Conservation (phyloP, 23 tunicate genomes). For the Trididemnum nubilum region DNA sequence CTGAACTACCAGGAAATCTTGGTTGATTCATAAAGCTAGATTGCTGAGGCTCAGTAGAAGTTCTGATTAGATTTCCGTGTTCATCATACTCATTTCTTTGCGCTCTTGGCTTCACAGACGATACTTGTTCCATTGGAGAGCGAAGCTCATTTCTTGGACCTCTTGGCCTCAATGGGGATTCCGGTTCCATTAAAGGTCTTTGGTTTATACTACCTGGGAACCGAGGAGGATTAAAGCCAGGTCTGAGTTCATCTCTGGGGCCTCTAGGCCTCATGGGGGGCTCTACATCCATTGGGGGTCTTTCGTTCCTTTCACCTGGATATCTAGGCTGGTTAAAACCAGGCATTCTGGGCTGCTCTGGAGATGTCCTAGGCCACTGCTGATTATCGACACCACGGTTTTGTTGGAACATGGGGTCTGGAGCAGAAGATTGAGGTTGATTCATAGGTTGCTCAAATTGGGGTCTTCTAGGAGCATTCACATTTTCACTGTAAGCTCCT, state of each 20-base stretch:
- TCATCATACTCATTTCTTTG: conserved; percentile 12
- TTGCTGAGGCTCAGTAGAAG: not conserved
- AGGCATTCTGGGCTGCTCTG: not conserved
- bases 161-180: no score
- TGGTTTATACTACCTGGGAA: not conserved
- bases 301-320: not conserved
- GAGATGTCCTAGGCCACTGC: not conserved
- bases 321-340: not conserved
- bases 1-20: not conserved
- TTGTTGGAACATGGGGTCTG: no score
- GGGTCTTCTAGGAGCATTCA: no score
- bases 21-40: no score
- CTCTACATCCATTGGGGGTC: not conserved
- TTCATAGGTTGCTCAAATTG: no score
- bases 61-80: conserved; percentile 2
- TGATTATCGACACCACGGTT: not conserved
- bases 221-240: no score
- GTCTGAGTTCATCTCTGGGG: no score
- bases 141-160: no score
- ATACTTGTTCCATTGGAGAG: no score
- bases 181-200: not conserved
- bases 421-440: no score
- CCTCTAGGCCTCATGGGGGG: no score
- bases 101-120: not conserved
- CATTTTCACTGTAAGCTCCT: no score